Percentiles rank a stretch among this genome's conserved stretches.
phyloP scores from a whole-genome alignment of 2,797 vertebrate species.

The Tapera naevia region DNA sequence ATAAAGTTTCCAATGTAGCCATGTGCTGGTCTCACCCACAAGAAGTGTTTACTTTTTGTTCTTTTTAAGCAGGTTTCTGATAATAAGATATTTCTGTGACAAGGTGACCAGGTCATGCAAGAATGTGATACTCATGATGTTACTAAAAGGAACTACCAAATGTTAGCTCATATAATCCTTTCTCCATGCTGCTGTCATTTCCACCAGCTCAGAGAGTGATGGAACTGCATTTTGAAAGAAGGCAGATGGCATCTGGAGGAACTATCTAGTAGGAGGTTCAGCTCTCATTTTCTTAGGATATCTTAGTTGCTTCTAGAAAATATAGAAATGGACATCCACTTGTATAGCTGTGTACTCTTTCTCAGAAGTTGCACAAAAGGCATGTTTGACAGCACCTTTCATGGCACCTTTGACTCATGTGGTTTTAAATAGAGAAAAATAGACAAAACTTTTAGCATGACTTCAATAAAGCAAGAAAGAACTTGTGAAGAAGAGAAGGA shows the following conservation, averaged over 20 bases:
- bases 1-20: rapidly evolving
- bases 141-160: not conserved
- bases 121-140: not conserved
- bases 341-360: not conserved
- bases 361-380: not conserved
- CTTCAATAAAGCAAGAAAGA: not conserved
- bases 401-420: not conserved
- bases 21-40: not conserved
- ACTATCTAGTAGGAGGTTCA: not conserved
- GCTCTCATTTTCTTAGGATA: not conserved
- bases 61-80: not conserved
- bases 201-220: not conserved
- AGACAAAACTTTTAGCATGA: not conserved
- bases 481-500: not conserved
- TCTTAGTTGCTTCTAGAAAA: not conserved
- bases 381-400: not conserved
- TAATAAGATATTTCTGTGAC: not conserved
- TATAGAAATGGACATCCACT: not conserved
- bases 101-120: not conserved
- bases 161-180: not conserved
- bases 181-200: not conserved
- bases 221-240: not conserved
- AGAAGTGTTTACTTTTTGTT: not conserved
- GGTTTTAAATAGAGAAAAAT: not conserved
- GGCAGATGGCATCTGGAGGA: not conserved